phyloP scores from a whole-genome alignment of 2,113 vertebrate genomes.

The Panthera tigris region DNA sequence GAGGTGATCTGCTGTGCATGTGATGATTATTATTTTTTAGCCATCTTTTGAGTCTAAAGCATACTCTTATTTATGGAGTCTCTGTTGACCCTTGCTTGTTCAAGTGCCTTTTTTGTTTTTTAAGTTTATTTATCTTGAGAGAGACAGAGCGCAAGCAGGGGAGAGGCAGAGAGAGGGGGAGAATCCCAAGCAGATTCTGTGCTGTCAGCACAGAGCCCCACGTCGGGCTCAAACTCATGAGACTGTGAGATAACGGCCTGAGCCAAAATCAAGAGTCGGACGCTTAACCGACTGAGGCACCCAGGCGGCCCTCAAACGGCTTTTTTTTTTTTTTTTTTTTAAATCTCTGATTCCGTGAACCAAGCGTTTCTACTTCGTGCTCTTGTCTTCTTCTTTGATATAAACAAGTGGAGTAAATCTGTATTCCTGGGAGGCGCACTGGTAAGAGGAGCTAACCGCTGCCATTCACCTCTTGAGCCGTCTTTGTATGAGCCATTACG shows the following conservation, averaged over 20 bases:
- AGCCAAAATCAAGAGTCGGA: too few relatives aligned
- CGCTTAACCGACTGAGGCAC: too few relatives aligned
- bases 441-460: neutral
- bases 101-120: neutral
- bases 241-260: too few relatives aligned
- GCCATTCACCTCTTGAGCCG: neutral
- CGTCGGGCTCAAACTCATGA: too few relatives aligned
- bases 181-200: too few relatives aligned
- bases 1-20: neutral
- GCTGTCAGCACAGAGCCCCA: too few relatives aligned
- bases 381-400: constrained; percentile 47
- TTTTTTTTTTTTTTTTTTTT: neutral
- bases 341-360: constrained; percentile 33
- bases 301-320: neutral
- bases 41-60: neutral
- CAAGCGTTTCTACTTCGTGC: neutral
- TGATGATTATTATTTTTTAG: neutral
- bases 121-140: too few relatives aligned
- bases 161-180: too few relatives aligned
- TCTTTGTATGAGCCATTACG: neutral
- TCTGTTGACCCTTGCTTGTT: neutral
- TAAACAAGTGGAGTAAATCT: neutral
- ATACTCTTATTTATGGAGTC: constrained; percentile 14
- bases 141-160: too few relatives aligned
- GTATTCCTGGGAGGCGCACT: neutral